Conservation (phyloP, 1,140 invertebrate species). For the Ganaspis sp. region DNA sequence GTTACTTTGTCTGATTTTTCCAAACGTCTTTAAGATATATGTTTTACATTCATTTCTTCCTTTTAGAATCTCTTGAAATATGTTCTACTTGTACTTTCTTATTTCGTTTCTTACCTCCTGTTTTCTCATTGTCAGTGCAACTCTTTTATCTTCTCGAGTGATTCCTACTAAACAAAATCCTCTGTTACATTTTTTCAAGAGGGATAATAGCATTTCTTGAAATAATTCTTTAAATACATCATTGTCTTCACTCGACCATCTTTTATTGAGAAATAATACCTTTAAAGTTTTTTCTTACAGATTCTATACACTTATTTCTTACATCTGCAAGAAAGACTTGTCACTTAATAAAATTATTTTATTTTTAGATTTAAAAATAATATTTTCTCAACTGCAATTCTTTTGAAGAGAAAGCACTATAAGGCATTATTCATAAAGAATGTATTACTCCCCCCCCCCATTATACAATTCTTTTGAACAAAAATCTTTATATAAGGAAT, state of each 20-base stretch:
- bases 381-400: no score
- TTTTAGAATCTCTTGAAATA: background rate
- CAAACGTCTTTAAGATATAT: background rate
- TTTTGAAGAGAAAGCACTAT: no score
- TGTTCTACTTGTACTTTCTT: background rate
- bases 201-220: background rate
- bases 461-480: no score
- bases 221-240: background rate
- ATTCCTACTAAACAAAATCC: background rate
- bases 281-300: no score
- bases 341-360: no score
- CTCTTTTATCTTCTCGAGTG: background rate
- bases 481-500: no score
- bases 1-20: no score
- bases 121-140: slow-evolving; percentile 4
- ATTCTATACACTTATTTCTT: no score
- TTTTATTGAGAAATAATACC: background rate
- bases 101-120: background rate
- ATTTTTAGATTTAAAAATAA: no score
- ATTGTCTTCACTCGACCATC: background rate
- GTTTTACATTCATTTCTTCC: background rate
- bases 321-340: no score
- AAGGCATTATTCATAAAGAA: no score
- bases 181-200: background rate
- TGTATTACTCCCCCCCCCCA: no score